Base-by-base conservation (phyloP, 2,113 vertebrate genomes). In the Crypturellus undulatus region DNA sequence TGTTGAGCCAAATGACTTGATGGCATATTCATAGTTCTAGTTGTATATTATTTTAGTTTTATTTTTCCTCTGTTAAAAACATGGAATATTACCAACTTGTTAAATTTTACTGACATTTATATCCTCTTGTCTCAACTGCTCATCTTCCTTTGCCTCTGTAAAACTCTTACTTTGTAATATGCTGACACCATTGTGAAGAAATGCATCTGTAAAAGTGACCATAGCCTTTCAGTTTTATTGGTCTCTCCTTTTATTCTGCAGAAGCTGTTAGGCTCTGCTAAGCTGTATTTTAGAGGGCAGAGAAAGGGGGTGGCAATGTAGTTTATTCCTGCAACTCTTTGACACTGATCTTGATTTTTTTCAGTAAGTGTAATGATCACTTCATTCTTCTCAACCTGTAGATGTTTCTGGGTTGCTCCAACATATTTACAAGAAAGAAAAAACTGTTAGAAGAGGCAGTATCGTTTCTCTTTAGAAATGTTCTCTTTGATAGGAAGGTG, bases 171-270 rank as follows among this genome's bases (percentile, higher is more conserved):
- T 70, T 82, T 69, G 24, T 34, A 21, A 12, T 65, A 79, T 47
- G 36, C n/a, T 87, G 84, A 79, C 87, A 43, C 5, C 45, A 20
- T 32, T 79, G 60, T 79, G 89, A 93, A 91, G 84, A 77, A 92
- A 87, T 69, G 79, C 10, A 60, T 90, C n/a, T 65, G 13, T 42
- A 69, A 89, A 94, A 45, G 25, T 49, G 40, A 12, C 89, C 65
- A 91, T 77, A 79, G 28, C 87, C 42, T 77, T 58, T 59, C 43
- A 47, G 19, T 30, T 89, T 79, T 81, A 81, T 92, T 92, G 92
- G 86, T 92, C 67, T 52, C 12, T 91, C 54, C 34, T 76, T 58
- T 87, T 79, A 65, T 62, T 87, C 42, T 3, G 1, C 42, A 17
- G 30, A 34, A 92, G 64, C 77, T 78, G 68, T 28, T 59, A n/a